Base-by-base conservation (phyloP, 2,113 vertebrate species). In the Spea bombifrons region DNA sequence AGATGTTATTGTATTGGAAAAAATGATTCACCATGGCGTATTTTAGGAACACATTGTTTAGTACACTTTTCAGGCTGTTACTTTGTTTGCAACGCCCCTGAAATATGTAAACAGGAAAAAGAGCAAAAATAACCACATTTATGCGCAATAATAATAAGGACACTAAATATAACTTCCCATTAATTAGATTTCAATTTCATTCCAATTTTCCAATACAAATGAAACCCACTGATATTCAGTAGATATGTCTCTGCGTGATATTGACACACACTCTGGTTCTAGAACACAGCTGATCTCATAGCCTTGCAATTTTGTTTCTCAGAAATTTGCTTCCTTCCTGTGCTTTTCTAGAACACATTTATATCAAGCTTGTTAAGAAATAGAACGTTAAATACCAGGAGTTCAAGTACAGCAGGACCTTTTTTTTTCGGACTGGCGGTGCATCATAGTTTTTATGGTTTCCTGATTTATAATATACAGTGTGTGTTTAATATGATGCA, bases 1-100 rank as follows among this genome's bases (percentile, higher is more conserved):
- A 69, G 12, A 48, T 49, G 52, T 76, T 70, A 69, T 76, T 76
- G 66, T 67, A 49, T 16, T 70, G 75, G 75, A 59, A 69, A 75
- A 48, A 76, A 76, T 76, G 75, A 79, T 79, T 79, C 70, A 79
- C 30, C 30, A 12, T n/a, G 17, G 70, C 46, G 43, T 79, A 79
- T 66, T 73, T 79, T 73, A 53, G 30, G 48, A 65, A 30, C 30
- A 71, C 55, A 55, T 66, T 72, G 69, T 78, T 71, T 53, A 72
- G 9, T 43, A 72, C 9, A 30, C 5, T 3, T 70, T 61, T n/a
- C 16, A 49, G 17, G 17, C 57, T 17, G n/a, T 77, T 77, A 70
- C 52, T 66, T 12, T 47, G 16, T 15, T 7, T 71, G 4, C 49
- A 16, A 73, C 69, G 30, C 68, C 68, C 66, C 50, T 52, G 44